Evolutionary conservation across 2,113 vertebrate genomes (phyloP), one percentile per base, ranked within the genome.

Genomic region (Pithys albifrons): DNA sequence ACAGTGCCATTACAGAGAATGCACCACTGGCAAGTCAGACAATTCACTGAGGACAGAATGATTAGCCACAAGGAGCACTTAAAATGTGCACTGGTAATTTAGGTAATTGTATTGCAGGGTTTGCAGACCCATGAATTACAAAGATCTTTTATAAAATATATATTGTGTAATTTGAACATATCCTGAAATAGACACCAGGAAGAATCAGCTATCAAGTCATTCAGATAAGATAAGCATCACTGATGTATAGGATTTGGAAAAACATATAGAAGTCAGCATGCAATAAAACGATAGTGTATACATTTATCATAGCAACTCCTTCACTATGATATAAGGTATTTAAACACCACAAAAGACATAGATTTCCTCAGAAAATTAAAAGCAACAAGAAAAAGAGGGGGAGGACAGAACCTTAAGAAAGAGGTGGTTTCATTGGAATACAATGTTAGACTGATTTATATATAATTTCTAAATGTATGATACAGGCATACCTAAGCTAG

Each of bases 41-140:
- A 95, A 85, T 96, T 97, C 85, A 88, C 69, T 87, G 85, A 96
- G 95, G 85, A 88, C 76, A 78, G 79, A 97, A 95, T 97, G 96
- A 97, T 97, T 96, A 98, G 95, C 97, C 93, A 96, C 94, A 98
- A 97, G 98, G 96, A 96, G 95, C 97, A 97, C 95, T 98, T 97
- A 96, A 85, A 93, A 65, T 97, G 95, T 96, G 85, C 96, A 75
- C 95, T 95, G 96, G 98, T 98, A 97, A 98, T 98, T 98, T 98
- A 96, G 97, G 98, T 98, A 97, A 98, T 98, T 98, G 97, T 97
- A 96, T 97, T 98, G 98, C 97, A 97, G 98, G 98, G 94, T 97
- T 95, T 97, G 95, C 86, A 95, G 96, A 96, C 96, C 96, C 94
- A 91, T 96, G 96, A 97, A 98, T 98, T 98, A 98, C 97, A 96